Evolutionary conservation across 2,113 vertebrate species (phyloP).

Genomic region (Alethe diademata): DNA sequence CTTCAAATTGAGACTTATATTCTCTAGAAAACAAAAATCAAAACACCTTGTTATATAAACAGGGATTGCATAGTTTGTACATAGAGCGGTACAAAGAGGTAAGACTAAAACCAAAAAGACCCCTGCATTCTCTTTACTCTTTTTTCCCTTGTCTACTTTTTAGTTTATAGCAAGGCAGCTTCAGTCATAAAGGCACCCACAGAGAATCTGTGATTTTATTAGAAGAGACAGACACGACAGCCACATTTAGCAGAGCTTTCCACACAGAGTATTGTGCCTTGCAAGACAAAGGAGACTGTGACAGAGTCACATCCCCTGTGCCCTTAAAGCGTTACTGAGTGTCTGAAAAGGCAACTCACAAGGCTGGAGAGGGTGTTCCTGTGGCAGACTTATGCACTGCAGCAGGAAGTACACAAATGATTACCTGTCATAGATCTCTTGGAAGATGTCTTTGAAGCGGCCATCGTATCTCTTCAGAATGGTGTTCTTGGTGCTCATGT

Average conservation of each 20-base stretch:
- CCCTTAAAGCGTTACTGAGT: not conserved
- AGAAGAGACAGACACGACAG: not conserved
- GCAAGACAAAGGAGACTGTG: not conserved
- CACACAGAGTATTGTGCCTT: not conserved
- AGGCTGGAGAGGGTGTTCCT: not conserved
- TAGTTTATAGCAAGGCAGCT: not conserved
- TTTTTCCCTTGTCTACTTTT: not conserved
- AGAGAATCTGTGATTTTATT: not conserved
- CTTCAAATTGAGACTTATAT: slow-evolving; percentile 89
- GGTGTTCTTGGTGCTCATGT: slow-evolving; percentile 99
- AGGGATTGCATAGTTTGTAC: not conserved
- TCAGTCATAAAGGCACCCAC: not conserved
- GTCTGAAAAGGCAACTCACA: not conserved
- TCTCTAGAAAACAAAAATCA: slow-evolving; percentile 74
- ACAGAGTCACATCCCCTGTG: not conserved
- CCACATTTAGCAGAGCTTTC: not conserved
- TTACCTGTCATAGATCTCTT: slow-evolving; percentile 98
- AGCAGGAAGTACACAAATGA: not conserved
- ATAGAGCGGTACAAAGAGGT: not conserved
- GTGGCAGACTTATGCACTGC: not conserved
- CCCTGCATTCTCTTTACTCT: not conserved
- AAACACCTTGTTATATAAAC: not conserved
- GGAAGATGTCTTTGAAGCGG: slow-evolving; percentile 97
- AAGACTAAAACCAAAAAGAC: not conserved
- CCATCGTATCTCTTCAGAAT: slow-evolving; percentile 98